Conservation (phyloP, 1,140 invertebrate genomes). For the Ridgeia piscesae region DNA sequence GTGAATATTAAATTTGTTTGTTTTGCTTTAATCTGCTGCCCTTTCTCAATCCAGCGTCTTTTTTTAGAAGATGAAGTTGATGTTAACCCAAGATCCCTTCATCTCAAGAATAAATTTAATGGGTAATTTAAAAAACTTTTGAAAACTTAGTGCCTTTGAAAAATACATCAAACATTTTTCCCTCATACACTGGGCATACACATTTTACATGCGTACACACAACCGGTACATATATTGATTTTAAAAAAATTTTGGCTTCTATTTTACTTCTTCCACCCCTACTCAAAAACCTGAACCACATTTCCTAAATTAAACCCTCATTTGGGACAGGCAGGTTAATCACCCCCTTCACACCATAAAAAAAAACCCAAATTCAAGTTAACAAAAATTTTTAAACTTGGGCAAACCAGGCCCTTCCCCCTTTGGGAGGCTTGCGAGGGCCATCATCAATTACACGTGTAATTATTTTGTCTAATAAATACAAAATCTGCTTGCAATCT, state of each 20-base stretch:
- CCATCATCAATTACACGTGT: not conserved
- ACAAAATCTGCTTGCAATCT: not conserved
- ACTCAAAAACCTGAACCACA: not conserved
- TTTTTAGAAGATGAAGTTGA: not conserved
- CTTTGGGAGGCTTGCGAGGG: too few species aligned
- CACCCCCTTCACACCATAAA: not conserved
- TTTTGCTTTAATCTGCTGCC: too few species aligned
- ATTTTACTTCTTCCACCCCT: not conserved
- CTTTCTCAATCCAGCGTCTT: not conserved
- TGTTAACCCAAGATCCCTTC: not conserved
- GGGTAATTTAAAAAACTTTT: not conserved
- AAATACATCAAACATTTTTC: not conserved
- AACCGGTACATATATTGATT: not conserved
- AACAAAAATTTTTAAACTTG: not conserved
- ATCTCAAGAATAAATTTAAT: not conserved
- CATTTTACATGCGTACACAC: not conserved
- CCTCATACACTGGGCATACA: too few species aligned
- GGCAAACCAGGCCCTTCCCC: too few species aligned
- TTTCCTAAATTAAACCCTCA: not conserved
- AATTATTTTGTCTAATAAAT: not conserved
- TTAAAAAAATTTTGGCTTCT: not conserved
- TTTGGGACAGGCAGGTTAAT: not conserved
- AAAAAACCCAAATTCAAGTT: not conserved
- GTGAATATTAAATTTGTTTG: too few species aligned
- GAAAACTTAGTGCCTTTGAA: not conserved